phyloP scores from a whole-genome alignment of 2,113 vertebrate genomes.

The Struthidea cinerea region DNA sequence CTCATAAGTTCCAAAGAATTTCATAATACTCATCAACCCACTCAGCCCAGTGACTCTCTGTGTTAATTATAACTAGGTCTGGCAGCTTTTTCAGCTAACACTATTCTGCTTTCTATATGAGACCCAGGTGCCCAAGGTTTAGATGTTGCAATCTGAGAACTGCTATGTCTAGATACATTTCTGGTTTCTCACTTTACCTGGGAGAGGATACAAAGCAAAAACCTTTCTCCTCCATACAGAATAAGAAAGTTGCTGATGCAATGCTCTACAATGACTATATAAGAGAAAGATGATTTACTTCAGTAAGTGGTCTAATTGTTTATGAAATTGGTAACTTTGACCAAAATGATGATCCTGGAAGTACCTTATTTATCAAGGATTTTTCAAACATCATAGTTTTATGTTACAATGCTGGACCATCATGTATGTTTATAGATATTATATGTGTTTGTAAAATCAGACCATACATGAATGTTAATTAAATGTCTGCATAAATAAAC shows the following conservation, averaged over 20 bases:
- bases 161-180: not conserved
- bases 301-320: accelerated
- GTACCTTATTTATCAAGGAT: not conserved
- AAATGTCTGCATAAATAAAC: slow-evolving; percentile 17
- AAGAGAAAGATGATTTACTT: not conserved
- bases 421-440: not conserved
- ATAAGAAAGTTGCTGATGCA: not conserved
- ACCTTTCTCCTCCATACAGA: not conserved
- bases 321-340: not conserved
- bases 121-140: not conserved
- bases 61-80: not conserved
- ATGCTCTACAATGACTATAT: not conserved
- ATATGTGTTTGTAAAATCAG: not conserved
- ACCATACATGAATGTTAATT: not conserved
- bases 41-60: not conserved
- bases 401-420: not conserved
- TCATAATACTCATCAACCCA: not conserved
- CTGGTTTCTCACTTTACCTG: not conserved
- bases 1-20: not conserved
- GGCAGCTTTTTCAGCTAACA: not conserved
- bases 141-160: not conserved
- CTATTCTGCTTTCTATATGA: not conserved
- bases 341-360: not conserved
- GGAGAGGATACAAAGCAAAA: not conserved
- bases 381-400: not conserved